phyloP scores from a whole-genome alignment of 2,797 vertebrate species.

The Masticophis lateralis region DNA sequence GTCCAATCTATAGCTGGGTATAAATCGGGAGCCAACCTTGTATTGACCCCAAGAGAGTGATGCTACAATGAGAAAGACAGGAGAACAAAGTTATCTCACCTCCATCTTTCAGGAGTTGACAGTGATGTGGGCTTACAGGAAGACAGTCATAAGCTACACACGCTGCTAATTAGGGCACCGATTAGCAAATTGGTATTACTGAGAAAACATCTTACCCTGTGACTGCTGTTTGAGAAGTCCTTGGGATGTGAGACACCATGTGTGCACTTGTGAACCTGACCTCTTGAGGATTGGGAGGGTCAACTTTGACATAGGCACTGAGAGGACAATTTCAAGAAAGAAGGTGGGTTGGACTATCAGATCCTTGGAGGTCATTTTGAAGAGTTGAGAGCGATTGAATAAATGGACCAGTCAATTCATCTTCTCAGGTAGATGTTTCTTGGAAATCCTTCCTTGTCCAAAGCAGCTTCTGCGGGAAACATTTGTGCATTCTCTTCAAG shows the following conservation, averaged over 20 bases:
- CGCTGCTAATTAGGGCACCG: background rate
- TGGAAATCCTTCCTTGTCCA: background rate
- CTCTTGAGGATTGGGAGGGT: background rate
- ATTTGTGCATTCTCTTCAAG: background rate
- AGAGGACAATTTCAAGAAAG: background rate
- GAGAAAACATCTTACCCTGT: background rate
- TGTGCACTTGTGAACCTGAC: background rate
- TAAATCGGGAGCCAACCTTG: background rate
- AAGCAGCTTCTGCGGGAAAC: background rate
- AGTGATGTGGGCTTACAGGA: background rate
- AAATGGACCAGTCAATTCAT: too few species aligned
- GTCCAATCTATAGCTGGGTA: rapidly evolving
- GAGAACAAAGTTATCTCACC: too few species aligned
- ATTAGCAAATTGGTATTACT: background rate
- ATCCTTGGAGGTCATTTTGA: background rate
- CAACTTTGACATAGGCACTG: background rate
- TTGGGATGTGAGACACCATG: background rate
- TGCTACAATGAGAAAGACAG: background rate
- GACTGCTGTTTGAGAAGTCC: background rate
- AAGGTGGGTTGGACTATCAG: background rate
- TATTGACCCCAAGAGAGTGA: background rate
- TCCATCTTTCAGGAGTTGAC: background rate
- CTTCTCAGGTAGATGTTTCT: background rate
- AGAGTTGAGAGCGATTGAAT: background rate
- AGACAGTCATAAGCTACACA: background rate